phyloP scores from a whole-genome alignment of 2,113 vertebrate genomes.

The Apistogramma diplotaenia region DNA sequence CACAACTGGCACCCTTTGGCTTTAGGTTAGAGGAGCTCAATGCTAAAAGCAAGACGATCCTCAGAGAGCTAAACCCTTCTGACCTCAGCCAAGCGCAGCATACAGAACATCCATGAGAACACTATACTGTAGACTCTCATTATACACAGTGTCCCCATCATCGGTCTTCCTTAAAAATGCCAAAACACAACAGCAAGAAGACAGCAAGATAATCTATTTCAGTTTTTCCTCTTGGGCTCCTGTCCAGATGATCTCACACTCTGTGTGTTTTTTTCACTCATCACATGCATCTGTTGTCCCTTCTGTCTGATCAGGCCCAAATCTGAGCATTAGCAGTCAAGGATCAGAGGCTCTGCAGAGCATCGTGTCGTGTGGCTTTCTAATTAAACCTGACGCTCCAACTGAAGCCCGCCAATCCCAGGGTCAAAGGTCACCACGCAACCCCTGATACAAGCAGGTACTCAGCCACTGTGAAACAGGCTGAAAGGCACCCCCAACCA shows the following conservation, averaged over 20 bases:
- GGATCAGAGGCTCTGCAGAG: conserved; percentile 58
- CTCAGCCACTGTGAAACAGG: conserved; percentile 49
- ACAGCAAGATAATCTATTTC: neutral
- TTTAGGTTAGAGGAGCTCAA: neutral
- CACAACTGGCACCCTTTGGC: neutral
- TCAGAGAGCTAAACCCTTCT: neutral
- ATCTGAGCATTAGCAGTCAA: neutral
- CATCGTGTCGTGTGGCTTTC: conserved; percentile 37
- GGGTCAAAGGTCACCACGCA: conserved; percentile 71
- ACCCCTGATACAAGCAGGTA: conserved; percentile 66
- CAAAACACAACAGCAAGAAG: neutral
- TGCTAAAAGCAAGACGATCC: neutral
- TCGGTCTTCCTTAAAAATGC: neutral
- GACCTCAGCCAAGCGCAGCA: neutral
- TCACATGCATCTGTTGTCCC: conserved; percentile 23
- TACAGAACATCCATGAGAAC: neutral
- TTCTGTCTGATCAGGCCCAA: neutral
- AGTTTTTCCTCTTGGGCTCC: neutral
- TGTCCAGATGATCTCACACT: neutral
- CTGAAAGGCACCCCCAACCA: conserved; percentile 11
- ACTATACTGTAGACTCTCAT: neutral
- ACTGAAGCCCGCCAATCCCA: conserved; percentile 49
- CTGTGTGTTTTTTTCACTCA: neutral
- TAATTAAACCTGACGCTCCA: conserved; percentile 69
- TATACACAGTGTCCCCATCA: neutral